These are phyloP conservation scores for Microtus oregoni DNA, from an alignment of 2,113 vertebrate genomes.

Conservation along the genomic window DNA sequence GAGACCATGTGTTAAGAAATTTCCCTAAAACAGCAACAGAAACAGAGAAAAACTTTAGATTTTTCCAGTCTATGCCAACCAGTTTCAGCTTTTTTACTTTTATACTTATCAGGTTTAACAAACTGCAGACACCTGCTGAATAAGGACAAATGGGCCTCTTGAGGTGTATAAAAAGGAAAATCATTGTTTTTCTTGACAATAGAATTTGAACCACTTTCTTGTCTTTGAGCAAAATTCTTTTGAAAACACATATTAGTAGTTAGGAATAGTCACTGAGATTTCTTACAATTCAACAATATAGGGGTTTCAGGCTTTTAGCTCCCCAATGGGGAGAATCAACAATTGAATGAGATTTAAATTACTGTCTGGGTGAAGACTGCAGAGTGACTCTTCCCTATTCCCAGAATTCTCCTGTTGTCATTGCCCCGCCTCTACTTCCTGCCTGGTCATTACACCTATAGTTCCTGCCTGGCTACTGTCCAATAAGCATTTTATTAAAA, in stretches of 20 bases:
- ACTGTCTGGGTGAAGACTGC: not conserved
- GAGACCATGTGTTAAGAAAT: not conserved
- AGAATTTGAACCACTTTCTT: not conserved
- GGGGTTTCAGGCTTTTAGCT: not conserved
- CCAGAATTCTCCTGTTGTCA: too few relatives aligned
- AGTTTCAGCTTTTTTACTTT: not conserved
- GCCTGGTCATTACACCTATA: too few relatives aligned
- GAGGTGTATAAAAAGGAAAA: not conserved
- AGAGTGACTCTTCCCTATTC: too few relatives aligned
- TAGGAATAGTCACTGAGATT: not conserved
- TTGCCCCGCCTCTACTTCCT: too few relatives aligned
- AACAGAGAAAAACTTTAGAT: not conserved
- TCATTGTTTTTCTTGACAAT: not conserved
- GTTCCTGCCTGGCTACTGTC: too few relatives aligned
- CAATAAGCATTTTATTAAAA: too few relatives aligned
- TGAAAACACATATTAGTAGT: slow-evolving; percentile 1
- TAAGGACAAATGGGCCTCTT: not conserved
- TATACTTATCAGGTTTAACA: not conserved
- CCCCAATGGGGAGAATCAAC: not conserved
- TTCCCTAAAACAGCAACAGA: not conserved
- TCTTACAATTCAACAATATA: not conserved
- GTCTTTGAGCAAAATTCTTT: not conserved
- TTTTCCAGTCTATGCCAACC: not conserved
- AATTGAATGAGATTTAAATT: slow-evolving; percentile 12
- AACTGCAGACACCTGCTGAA: not conserved